Conservation (phyloP, 2,888 invertebrate species). For the Polydrusus cervinus region DNA sequence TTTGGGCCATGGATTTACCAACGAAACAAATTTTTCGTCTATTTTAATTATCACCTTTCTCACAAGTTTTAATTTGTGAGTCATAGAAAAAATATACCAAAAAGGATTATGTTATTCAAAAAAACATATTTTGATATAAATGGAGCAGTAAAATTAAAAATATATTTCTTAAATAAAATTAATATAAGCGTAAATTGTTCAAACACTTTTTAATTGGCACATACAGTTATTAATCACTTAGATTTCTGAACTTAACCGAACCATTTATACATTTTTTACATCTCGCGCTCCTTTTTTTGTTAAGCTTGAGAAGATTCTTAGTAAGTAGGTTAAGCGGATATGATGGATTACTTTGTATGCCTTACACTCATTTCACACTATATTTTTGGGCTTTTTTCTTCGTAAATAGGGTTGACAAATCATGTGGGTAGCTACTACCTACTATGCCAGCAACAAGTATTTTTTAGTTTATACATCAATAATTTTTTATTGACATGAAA, state of each 20-base stretch:
- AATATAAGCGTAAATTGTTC: no score
- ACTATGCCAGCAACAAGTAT: background rate
- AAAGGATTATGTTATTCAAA: no score
- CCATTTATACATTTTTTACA: background rate
- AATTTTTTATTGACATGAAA: no score
- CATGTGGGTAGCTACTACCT: background rate
- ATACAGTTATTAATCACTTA: background rate
- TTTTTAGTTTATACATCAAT: background rate
- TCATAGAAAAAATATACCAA: no score
- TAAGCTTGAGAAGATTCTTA: background rate
- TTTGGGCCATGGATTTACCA: no score
- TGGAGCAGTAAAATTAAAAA: no score
- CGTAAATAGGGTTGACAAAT: background rate
- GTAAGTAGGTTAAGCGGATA: background rate
- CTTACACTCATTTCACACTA: background rate
- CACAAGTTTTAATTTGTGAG: no score
- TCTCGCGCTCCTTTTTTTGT: background rate
- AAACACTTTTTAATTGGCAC: background rate
- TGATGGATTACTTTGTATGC: constrained; percentile 5
- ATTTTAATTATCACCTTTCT: no score
- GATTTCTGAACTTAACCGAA: background rate
- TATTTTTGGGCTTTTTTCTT: background rate
- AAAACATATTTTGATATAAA: no score
- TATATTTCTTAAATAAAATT: no score
- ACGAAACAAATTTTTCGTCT: no score